These are phyloP conservation scores for Thamnophis sirtalis DNA, from an alignment of 2,113 vertebrate genomes.

Conservation along the genomic window DNA sequence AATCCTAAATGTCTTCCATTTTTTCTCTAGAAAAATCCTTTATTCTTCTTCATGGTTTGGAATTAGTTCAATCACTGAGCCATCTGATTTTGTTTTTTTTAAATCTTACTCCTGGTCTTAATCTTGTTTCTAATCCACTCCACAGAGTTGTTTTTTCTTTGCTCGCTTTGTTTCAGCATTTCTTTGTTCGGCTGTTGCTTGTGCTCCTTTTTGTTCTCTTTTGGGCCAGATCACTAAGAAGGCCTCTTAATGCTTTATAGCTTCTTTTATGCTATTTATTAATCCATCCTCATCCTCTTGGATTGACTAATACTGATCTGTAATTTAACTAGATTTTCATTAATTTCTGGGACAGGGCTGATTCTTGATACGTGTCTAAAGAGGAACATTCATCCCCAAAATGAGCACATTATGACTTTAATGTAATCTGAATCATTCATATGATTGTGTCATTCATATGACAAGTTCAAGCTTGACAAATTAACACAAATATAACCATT, in stretches of 20 bases:
- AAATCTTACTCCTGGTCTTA: background rate
- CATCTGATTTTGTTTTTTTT: background rate
- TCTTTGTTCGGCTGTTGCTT: background rate
- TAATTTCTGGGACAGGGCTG: background rate
- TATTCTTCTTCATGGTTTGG: background rate
- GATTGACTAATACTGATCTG: background rate
- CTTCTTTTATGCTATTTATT: background rate
- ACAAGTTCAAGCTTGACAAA: background rate
- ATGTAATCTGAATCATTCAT: background rate
- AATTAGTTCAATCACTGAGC: background rate
- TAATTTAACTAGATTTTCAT: background rate
- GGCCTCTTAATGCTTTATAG: background rate
- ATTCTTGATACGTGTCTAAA: background rate
- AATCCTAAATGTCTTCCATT: background rate
- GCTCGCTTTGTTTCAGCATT: background rate
- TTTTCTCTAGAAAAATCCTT: background rate
- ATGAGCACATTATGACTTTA: background rate
- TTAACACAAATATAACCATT: background rate
- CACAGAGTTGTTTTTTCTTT: background rate
- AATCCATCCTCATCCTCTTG: background rate
- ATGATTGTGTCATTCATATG: background rate
- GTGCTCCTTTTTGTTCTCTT: too few species aligned
- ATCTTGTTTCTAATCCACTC: background rate
- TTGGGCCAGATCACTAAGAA: background rate
- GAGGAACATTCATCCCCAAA: background rate